Percentiles rank a stretch among this genome's conserved stretches.
phyloP scores from a whole-genome alignment of 2,113 vertebrate genomes.

The Reinhardtius hippoglossoides region DNA sequence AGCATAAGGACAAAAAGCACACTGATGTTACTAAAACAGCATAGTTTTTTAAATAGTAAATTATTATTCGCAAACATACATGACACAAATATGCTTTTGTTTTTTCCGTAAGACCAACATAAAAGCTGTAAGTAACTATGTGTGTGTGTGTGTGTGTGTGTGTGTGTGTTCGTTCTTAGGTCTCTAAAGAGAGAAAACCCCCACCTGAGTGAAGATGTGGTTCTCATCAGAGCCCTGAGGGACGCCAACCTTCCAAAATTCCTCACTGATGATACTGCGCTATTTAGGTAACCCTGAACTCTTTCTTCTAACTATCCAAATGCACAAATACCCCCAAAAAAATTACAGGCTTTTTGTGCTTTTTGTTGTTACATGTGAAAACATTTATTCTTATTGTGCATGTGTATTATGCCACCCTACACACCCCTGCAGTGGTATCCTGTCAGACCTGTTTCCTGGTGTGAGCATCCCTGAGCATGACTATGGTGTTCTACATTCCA shows the following conservation, averaged over 20 bases:
- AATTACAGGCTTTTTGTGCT: not conserved
- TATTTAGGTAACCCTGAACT: conserved; percentile 81
- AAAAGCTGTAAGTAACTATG: not conserved
- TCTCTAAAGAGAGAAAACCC: conserved; percentile 88
- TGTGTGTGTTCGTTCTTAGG: conserved; percentile 66
- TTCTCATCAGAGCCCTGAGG: conserved; percentile 88
- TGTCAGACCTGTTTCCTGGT: conserved; percentile 91
- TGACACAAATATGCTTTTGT: too few species aligned
- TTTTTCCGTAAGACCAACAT: not conserved
- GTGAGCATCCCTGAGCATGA: conserved; percentile 89
- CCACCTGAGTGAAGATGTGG: conserved; percentile 86
- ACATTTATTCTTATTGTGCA: not conserved
- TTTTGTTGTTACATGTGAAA: not conserved
- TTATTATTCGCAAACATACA: too few species aligned
- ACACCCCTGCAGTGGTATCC: conserved; percentile 83
- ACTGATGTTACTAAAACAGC: too few species aligned
- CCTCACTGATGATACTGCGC: conserved; percentile 84
- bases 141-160: conserved; percentile 19
- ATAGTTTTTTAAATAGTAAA: too few species aligned
- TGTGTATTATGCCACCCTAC: not conserved
- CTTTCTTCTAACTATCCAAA: not conserved
- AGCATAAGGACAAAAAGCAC: not conserved
- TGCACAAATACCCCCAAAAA: not conserved
- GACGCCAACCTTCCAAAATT: conserved; percentile 91
- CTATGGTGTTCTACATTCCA: conserved; percentile 87